Percentiles rank a stretch among this genome's conserved stretches.
These are phyloP conservation scores for Polymixis lichenea DNA, from an alignment of 2,888 invertebrate species.

Conservation along the genomic window DNA sequence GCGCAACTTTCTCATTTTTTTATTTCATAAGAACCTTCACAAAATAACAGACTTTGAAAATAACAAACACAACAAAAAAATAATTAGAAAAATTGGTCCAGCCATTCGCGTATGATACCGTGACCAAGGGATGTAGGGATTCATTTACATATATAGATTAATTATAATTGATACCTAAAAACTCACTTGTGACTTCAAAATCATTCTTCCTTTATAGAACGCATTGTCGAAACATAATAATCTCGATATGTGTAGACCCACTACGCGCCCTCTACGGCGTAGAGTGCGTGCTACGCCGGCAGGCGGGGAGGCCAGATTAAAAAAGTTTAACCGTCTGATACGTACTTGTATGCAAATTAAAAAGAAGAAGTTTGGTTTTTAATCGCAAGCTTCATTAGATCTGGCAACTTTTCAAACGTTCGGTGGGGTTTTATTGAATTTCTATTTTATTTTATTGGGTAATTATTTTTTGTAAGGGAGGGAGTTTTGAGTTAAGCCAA, in stretches of 20 bases:
- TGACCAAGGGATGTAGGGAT: too few species aligned
- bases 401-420: slow-evolving; percentile 54
- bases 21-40: too few species aligned
- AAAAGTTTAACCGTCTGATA: slow-evolving; percentile 82
- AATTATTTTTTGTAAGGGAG: background rate
- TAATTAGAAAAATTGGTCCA: too few species aligned
- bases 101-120: too few species aligned
- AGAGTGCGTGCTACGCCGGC: slow-evolving; percentile 57
- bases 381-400: slow-evolving; percentile 62
- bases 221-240: slow-evolving; percentile 17
- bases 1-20: too few species aligned
- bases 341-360: slow-evolving; percentile 73
- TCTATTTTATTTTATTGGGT: slow-evolving; percentile 30
- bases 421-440: slow-evolving; percentile 28
- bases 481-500: background rate
- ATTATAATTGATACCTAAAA: background rate
- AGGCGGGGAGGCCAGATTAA: slow-evolving; percentile 80
- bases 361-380: slow-evolving; percentile 64
- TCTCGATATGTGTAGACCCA: slow-evolving; percentile 28
- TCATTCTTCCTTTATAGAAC: background rate
- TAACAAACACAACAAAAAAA: too few species aligned
- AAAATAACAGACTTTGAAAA: too few species aligned
- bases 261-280: slow-evolving; percentile 59
- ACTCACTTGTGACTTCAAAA: background rate
- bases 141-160: too few species aligned